These are phyloP conservation scores for Protonibea diacanthus DNA, from an alignment of 2,797 vertebrate species.

Conservation along the genomic window DNA sequence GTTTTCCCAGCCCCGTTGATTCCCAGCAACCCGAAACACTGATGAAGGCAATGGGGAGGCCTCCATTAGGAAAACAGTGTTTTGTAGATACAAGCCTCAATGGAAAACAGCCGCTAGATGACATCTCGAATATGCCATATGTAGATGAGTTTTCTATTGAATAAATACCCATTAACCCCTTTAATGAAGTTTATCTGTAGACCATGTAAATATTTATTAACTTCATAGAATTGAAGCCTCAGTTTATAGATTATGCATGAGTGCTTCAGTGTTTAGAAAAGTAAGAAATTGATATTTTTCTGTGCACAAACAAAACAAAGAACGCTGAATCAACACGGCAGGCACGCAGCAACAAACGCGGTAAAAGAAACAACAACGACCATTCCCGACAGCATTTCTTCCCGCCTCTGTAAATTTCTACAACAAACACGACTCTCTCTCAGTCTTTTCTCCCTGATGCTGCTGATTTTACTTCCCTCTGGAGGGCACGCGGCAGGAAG, in stretches of 20 bases:
- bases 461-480: conserved; percentile 44
- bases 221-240: conserved; percentile 2
- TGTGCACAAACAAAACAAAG: conserved; percentile 59
- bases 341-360: conserved; percentile 42
- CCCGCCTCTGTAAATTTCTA: conserved; percentile 44
- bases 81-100: conserved; percentile 13
- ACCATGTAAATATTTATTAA: conserved; percentile 18
- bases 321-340: conserved; percentile 60
- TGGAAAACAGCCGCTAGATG: conserved; percentile 20
- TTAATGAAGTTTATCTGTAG: conserved; percentile 20
- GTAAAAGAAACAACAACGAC: no score
- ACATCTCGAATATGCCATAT: conserved; percentile 4
- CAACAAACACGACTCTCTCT: conserved; percentile 50
- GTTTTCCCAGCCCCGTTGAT: conserved; percentile 99
- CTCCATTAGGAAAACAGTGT: conserved; percentile 44
- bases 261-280: conserved; percentile 35
- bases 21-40: conserved; percentile 98
- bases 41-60: conserved; percentile 45
- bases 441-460: conserved; percentile 6
- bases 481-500: conserved; percentile 52
- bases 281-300: conserved; percentile 54
- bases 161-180: conserved; percentile 33
- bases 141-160: neutral
- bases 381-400: conserved; percentile 43
- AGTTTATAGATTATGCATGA: neutral